Base-by-base conservation (phyloP, 2,797 vertebrate species). In the Protosalanx chinensis region DNA sequence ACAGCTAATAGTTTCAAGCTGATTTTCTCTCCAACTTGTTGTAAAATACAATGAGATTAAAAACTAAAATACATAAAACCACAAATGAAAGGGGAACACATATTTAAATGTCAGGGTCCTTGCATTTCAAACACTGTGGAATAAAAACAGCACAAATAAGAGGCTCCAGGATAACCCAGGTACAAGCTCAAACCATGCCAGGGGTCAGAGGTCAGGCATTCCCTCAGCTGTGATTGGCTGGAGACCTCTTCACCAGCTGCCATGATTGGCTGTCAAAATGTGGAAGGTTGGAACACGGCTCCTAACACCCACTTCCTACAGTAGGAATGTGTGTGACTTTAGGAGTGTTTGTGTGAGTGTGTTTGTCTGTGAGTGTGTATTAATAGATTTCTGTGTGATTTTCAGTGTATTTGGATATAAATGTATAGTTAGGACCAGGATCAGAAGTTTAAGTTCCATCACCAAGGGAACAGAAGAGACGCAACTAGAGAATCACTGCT, bases 361-460 rank as follows among this genome's bases (percentile, higher is more conserved):
- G 56, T 58, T 6, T 35, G 35, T 35, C 7, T 5, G 35, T 35
- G 35, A 35, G 35, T 6, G 35, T 35, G 35, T 37, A 8, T 37
- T 37, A 37, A 5, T 6, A 15, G 12, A 15, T 3, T 27, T 27
- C 1, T 58, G 57, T 58, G 57, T 59, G 57, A 6, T 20, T 23
- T 23, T 32, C 10, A 27, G 59, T 61, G 59, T 61, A 27, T 30
- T 20, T 60, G 59, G 3, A 1, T 27, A 27, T 27, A 27, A 27
- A 27, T 13, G 27, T 68, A 74, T 53, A 64, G 79, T 78, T 81
- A 83, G 81, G 84, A 82, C 76, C 67, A 78, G 23, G 23, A 79
- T 75, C 75, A 75, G 78, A 76, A 77, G 68, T 77, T 72, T 69
- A 70, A 69, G 72, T 53, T 46, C 79, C 72, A 65, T 59, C 68